phyloP scores from a whole-genome alignment of 2,797 vertebrate genomes.

The Mormyrops boulengeri region DNA sequence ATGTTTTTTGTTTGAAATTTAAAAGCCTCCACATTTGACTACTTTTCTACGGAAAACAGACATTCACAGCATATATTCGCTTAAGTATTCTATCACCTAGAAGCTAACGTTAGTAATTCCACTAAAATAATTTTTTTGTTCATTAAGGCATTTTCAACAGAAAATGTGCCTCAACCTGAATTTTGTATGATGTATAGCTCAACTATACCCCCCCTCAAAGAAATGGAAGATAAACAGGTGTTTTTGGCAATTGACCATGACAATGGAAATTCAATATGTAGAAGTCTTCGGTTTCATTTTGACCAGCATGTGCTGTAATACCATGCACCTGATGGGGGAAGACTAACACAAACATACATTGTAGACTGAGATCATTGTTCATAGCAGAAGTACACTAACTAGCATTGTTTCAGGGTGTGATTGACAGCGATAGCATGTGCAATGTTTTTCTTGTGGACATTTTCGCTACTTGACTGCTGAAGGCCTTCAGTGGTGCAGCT shows the following conservation, averaged over 20 bases:
- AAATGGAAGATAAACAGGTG: not conserved
- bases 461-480: not conserved
- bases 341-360: not conserved
- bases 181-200: not conserved
- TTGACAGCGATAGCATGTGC: not conserved
- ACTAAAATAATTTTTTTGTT: not conserved
- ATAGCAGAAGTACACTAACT: not conserved
- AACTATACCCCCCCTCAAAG: not conserved
- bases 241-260: not conserved
- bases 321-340: not conserved
- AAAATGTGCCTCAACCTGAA: not conserved
- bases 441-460: not conserved
- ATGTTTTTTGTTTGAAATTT: not conserved
- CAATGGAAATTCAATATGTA: not conserved
- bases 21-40: not conserved
- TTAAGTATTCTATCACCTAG: not conserved
- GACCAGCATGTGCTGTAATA: not conserved
- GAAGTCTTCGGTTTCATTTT: not conserved
- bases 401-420: not conserved
- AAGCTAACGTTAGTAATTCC: not conserved
- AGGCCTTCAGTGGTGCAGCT: not conserved
- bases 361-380: not conserved
- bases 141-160: no score
- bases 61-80: not conserved
- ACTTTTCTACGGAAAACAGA: not conserved